A percentile compares a stretch with the other conserved stretches of the same genome.
These are phyloP conservation scores for Lates japonicus DNA, from an alignment of 2,797 vertebrate genomes.

Conservation along the genomic window DNA sequence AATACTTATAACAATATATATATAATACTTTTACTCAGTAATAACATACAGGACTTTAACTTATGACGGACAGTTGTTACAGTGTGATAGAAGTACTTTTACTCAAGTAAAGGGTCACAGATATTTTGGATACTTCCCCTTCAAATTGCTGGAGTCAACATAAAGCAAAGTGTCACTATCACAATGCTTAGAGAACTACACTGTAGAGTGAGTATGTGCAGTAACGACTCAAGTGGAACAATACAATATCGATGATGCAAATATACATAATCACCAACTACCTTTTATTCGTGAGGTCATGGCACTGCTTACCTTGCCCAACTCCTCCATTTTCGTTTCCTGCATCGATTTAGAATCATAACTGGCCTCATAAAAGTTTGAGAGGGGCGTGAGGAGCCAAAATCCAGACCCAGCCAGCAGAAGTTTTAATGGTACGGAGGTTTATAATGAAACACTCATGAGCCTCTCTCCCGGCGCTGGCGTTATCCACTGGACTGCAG, in stretches of 20 bases:
- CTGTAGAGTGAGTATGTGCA: neutral
- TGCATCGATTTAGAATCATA: constrained; percentile 77
- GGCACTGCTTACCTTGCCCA: constrained; percentile 57
- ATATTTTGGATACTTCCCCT: neutral
- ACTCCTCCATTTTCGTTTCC: constrained; percentile 66
- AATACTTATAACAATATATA: too few species aligned
- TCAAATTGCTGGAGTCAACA: neutral
- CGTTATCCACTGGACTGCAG: constrained; percentile 85
- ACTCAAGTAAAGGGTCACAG: neutral
- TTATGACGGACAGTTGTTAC: neutral
- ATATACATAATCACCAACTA: constrained; percentile 43
- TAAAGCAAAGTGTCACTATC: neutral
- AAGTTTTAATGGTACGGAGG: constrained; percentile 85
- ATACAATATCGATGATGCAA: constrained; percentile 1
- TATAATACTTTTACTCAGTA: too few species aligned
- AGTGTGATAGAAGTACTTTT: neutral
- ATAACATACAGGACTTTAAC: neutral
- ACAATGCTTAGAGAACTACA: neutral
- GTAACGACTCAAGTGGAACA: neutral
- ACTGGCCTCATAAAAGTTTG: constrained; percentile 76
- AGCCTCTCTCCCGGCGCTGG: constrained; percentile 84
- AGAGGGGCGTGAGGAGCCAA: constrained; percentile 78
- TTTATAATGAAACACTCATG: constrained; percentile 88
- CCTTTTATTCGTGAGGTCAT: constrained; percentile 53
- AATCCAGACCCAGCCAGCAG: constrained; percentile 75